These are phyloP conservation scores for Cremastinae sp. DNA, from an alignment of 2,888 invertebrate genomes.

Conservation along the genomic window DNA sequence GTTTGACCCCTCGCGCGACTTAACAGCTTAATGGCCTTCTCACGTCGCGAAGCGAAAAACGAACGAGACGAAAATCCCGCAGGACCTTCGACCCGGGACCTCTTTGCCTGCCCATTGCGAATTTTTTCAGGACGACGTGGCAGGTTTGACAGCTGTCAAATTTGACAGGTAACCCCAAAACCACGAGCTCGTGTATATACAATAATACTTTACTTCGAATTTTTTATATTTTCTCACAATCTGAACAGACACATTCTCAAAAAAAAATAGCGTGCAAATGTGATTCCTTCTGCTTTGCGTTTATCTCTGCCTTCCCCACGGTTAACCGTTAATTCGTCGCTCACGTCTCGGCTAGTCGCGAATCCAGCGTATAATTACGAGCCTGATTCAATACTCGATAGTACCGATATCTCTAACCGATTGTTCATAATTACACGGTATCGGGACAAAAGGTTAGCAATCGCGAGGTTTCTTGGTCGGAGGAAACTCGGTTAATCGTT, in stretches of 20 bases:
- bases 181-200: too few relatives aligned
- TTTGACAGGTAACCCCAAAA: too few relatives aligned
- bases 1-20: slow-evolving; percentile 64
- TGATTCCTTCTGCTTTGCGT: too few relatives aligned
- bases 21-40: slow-evolving; percentile 68
- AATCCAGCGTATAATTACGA: slow-evolving; percentile 10
- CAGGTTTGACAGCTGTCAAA: too few relatives aligned
- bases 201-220: too few relatives aligned
- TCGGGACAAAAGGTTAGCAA: slow-evolving; percentile 6
- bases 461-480: not conserved
- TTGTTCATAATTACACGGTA: slow-evolving; percentile 22
- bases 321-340: not conserved
- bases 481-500: not conserved
- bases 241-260: too few relatives aligned
- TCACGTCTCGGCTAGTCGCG: slow-evolving; percentile 1
- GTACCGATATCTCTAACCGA: slow-evolving; percentile 2
- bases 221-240: too few relatives aligned
- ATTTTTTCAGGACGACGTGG: too few relatives aligned
- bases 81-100: slow-evolving; percentile 12
- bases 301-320: too few relatives aligned
- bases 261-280: too few relatives aligned
- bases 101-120: slow-evolving; percentile 1
- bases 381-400: slow-evolving; percentile 14
- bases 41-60: slow-evolving; percentile 58
- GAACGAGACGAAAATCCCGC: slow-evolving; percentile 24